Evolutionary conservation across 2,113 vertebrate species (phyloP).

Genomic region (Halcyon malimbica): DNA sequence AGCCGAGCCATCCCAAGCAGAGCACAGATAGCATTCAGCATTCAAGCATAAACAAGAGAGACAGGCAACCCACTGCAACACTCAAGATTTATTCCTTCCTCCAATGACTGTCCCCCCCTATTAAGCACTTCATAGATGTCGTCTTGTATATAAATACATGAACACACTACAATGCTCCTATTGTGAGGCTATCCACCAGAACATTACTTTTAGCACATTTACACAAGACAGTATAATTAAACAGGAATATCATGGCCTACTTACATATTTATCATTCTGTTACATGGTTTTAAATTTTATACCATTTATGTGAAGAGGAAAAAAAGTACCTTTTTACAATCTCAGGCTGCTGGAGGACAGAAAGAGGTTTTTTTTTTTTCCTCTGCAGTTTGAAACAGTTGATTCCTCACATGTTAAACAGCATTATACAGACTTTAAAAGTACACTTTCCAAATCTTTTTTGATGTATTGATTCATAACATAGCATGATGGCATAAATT

Average conservation of each 20-base stretch:
- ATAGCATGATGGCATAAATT: background rate
- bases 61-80: background rate
- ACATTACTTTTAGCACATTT: background rate
- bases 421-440: background rate
- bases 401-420: background rate
- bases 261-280: background rate
- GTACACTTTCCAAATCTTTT: background rate
- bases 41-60: background rate
- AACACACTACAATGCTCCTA: background rate
- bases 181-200: background rate
- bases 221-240: background rate
- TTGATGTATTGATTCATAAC: background rate
- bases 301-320: background rate
- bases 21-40: background rate
- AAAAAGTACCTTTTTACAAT: background rate
- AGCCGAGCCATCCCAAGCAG: background rate
- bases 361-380: background rate
- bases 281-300: background rate
- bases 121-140: background rate
- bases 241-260: background rate
- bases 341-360: background rate
- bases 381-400: background rate
- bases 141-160: background rate
- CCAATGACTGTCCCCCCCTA: background rate
- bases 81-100: background rate